Evolutionary conservation across 2,797 vertebrate genomes (phyloP), one percentile per base, ranked within the genome.

Genomic region (Fistularia tabacaria): DNA sequence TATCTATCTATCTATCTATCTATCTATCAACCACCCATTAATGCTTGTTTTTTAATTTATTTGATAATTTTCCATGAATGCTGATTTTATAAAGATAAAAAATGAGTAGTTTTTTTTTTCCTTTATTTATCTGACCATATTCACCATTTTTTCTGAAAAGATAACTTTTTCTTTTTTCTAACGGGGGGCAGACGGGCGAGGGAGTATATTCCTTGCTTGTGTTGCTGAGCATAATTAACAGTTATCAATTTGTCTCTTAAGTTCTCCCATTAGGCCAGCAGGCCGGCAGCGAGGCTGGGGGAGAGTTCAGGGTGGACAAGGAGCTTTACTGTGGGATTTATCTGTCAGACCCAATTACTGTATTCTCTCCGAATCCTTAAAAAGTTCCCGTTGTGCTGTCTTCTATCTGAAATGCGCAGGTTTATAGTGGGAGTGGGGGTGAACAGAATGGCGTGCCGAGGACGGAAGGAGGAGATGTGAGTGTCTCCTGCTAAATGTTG

Each of bases 271-370:
- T 60, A 49, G 50, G 43, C 57, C 59, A 62, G 45, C 57, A 65
- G 60, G 43, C 41, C 25, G 9, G 50, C 51, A 64, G 41, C 62
- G 50, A 59, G 51, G 62, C 62, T 43, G 13, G 64, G 55, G 54
- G 42, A 66, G 66, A 71, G 69, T 66, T 75, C 39, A 68, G 51
- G 65, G 46, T 49, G 76, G 72, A 69, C 73, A 63, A 66, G 40
- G 40, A 74, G 82, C 72, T 81, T 82, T 80, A 76, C 62, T 68
- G 76, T 84, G 71, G 77, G 69, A 84, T 86, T 87, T 79, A 72
- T 83, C 83, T 87, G 86, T 88, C 85, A 85, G 73, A 79, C 63
- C 72, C 64, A 79, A 82, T 87, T 87, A 79, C 77, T 25, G 25
- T 25, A 25, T 25, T 25, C 25, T 70, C 63, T 75, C 61, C 62